Evolutionary conservation across 2,797 vertebrate genomes (phyloP).

Genomic region (Melanotaenia pygmaea): DNA sequence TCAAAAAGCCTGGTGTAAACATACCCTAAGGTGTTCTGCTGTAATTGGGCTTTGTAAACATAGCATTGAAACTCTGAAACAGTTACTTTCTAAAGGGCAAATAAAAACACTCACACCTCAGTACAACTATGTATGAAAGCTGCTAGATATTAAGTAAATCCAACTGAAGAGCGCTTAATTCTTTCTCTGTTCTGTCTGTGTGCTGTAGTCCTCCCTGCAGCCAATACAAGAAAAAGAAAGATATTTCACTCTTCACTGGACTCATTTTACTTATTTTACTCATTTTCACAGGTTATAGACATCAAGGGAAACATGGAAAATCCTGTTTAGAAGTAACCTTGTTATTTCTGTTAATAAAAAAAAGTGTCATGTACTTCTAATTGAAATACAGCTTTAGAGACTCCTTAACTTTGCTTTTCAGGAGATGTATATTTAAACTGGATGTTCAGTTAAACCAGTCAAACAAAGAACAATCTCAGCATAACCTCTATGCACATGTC

Average conservation of each 20-base stretch:
- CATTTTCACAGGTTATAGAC: background rate
- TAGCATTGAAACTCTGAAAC: background rate
- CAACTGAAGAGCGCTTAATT: background rate
- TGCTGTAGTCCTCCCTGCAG: background rate
- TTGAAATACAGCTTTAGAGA: background rate
- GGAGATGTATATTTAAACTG: background rate
- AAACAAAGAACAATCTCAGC: slow-evolving; percentile 17
- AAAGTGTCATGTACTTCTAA: background rate
- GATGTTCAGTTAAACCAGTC: slow-evolving; percentile 5
- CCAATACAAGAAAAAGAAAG: background rate
- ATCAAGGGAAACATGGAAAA: background rate
- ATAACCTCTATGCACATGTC: background rate
- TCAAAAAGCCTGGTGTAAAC: too few species aligned
- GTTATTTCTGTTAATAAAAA: background rate
- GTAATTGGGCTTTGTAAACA: background rate
- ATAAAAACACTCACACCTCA: background rate
- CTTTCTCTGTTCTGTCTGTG: background rate
- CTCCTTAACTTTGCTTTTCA: background rate
- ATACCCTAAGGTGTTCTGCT: background rate
- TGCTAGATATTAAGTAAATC: background rate
- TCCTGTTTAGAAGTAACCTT: background rate
- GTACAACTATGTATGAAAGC: background rate
- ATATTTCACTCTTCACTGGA: background rate
- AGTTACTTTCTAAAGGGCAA: background rate
- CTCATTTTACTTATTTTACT: background rate